phyloP scores from a whole-genome alignment of 2,113 vertebrate species.

The Ia io region DNA sequence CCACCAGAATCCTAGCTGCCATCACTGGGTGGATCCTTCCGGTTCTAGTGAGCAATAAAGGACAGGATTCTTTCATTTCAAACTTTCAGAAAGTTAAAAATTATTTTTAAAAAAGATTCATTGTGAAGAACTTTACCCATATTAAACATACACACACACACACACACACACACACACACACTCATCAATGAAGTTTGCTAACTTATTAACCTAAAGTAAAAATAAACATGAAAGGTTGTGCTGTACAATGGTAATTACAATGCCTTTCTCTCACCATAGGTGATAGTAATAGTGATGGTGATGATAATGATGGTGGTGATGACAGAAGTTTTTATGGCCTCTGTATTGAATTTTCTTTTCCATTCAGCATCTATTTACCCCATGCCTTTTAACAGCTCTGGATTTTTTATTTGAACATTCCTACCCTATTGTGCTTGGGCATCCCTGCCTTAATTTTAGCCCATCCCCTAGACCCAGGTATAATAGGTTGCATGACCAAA shows the following conservation, averaged over 20 bases:
- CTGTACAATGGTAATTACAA: neutral
- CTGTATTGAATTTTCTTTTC: neutral
- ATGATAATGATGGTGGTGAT: neutral
- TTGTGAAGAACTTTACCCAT: neutral
- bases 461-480: no score
- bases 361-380: neutral
- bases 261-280: neutral
- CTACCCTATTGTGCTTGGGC: neutral
- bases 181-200: neutral
- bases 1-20: neutral
- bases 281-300: neutral
- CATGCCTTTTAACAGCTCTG: neutral
- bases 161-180: no score
- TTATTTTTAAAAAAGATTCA: neutral
- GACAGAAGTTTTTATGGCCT: neutral
- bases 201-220: neutral
- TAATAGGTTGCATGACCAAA: neutral
- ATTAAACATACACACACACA: neutral
- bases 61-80: neutral
- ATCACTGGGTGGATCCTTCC: neutral
- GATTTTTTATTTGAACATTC: neutral
- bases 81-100: neutral
- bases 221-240: neutral
- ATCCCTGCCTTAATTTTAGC: neutral
- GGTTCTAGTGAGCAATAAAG: neutral